A percentile compares a stretch with the other conserved stretches of the same genome.
Evolutionary conservation across 2,113 vertebrate species (phyloP).

Genomic region (Epinephelus lanceolatus): DNA sequence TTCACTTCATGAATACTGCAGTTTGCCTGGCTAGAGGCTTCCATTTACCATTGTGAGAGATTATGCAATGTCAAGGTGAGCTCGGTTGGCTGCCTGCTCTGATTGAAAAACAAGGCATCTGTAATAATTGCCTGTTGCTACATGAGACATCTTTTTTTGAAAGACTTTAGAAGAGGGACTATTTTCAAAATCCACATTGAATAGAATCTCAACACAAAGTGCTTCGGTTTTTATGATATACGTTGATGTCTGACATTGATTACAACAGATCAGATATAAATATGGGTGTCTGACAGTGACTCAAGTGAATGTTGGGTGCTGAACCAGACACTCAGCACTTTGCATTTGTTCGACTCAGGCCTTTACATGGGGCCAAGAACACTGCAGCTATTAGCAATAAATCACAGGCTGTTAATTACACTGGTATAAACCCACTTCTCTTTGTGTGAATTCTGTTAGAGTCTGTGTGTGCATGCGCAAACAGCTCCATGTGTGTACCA

Average conservation of each 20-base stretch:
- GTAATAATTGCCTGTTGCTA: neutral
- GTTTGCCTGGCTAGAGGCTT: neutral
- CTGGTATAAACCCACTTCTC: conserved; percentile 60
- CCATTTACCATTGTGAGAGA: conserved; percentile 8
- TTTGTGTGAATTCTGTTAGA: conserved; percentile 25
- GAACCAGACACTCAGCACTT: conserved; percentile 59
- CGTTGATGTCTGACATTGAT: conserved; percentile 26
- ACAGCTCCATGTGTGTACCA: neutral
- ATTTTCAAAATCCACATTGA: neutral
- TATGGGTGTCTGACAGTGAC: conserved; percentile 35
- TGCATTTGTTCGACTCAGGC: conserved; percentile 63
- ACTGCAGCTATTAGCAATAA: conserved; percentile 78
- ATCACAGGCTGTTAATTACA: conserved; percentile 81
- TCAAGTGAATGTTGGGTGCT: conserved; percentile 20
- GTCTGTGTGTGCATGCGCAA: neutral
- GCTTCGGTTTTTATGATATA: neutral
- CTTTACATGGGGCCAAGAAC: conserved; percentile 52
- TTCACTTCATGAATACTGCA: conserved; percentile 24
- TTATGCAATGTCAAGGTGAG: conserved; percentile 19
- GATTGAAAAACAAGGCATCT: conserved; percentile 33
- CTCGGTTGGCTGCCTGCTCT: neutral
- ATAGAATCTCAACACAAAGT: neutral
- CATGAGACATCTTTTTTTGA: neutral
- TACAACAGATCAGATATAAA: conserved; percentile 10
- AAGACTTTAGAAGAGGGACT: neutral